phyloP scores from a whole-genome alignment of 2,797 vertebrate genomes.

The Thaleichthys pacificus region DNA sequence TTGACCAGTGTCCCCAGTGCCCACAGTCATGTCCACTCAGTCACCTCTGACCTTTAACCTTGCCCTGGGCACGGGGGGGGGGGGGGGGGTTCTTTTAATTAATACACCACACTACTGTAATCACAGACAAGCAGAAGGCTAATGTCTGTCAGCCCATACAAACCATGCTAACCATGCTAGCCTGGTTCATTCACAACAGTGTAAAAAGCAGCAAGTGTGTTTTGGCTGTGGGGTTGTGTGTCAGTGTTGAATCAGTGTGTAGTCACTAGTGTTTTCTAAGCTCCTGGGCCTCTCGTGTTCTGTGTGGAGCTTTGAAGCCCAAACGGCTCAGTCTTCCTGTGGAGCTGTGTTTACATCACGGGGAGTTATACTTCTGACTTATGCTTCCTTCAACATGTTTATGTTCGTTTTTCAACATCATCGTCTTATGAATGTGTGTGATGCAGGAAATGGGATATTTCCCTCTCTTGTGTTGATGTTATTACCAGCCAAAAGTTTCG shows the following conservation, averaged over 20 bases:
- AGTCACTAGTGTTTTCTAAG: background rate
- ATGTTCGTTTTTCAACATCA: constrained; percentile 13
- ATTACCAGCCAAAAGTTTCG: constrained; percentile 24
- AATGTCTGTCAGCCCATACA: background rate
- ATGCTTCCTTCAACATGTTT: background rate
- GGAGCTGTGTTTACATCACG: background rate
- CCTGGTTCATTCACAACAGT: background rate
- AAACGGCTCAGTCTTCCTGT: background rate
- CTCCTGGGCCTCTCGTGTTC: background rate
- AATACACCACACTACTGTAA: constrained; percentile 35
- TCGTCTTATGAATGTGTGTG: background rate
- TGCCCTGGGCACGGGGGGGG: constrained; percentile 32
- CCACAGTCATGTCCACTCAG: constrained; percentile 46
- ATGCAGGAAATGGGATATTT: constrained; percentile 15
- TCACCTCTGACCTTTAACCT: constrained; percentile 55
- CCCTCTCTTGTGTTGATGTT: constrained; percentile 23
- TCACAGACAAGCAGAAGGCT: background rate
- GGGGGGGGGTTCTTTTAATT: constrained; percentile 29
- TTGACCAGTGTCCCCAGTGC: constrained; percentile 24
- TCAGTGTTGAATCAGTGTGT: too few relatives aligned
- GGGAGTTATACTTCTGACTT: background rate
- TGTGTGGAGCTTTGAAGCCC: background rate
- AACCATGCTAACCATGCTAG: background rate
- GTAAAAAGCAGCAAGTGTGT: background rate
- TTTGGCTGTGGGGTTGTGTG: background rate